Percentiles rank a stretch among this genome's conserved stretches.
phyloP scores from a whole-genome alignment of 2,113 vertebrate species.

The Rhinichthys klamathensis region DNA sequence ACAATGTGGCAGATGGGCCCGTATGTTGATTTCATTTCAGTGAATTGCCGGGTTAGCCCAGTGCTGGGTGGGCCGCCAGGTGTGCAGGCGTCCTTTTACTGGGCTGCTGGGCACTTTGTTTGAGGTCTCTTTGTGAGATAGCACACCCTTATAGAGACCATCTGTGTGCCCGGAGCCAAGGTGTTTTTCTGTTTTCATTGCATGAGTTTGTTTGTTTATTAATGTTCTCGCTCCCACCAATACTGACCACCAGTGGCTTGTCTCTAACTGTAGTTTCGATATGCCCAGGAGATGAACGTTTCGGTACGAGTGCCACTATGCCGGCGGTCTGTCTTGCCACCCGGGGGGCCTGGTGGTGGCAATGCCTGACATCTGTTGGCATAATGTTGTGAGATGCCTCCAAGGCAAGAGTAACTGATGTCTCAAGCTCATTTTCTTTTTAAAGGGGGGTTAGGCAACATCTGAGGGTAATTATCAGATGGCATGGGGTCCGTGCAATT shows the following conservation, averaged over 20 bases:
- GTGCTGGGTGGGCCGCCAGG: slow-evolving; percentile 48
- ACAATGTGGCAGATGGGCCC: slow-evolving; percentile 57
- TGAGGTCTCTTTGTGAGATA: slow-evolving; percentile 49
- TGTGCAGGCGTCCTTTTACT: slow-evolving; percentile 53
- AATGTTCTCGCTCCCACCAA: slow-evolving; percentile 17
- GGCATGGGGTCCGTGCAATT: slow-evolving; percentile 60
- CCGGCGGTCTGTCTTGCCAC: slow-evolving; percentile 44
- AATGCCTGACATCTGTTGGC: slow-evolving; percentile 64
- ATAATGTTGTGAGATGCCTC: slow-evolving; percentile 61
- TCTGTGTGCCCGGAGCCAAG: slow-evolving; percentile 48
- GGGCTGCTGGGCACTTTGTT: slow-evolving; percentile 41
- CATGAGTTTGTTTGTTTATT: slow-evolving; percentile 43
- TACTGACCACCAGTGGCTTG: slow-evolving; percentile 44
- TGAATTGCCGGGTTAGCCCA: slow-evolving; percentile 48
- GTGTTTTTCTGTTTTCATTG: slow-evolving; percentile 42
- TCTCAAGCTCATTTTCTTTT: slow-evolving; percentile 55
- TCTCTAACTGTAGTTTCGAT: slow-evolving; percentile 33
- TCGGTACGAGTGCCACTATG: slow-evolving; percentile 37
- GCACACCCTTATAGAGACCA: slow-evolving; percentile 47
- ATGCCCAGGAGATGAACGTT: slow-evolving; percentile 36
- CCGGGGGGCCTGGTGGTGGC: slow-evolving; percentile 51
- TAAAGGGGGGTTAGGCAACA: slow-evolving; percentile 51
- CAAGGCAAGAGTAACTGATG: slow-evolving; percentile 61
- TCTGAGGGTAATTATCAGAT: slow-evolving; percentile 64
- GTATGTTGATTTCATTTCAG: slow-evolving; percentile 53